Conservation (phyloP, 1,140 invertebrate genomes). For the Rhynchophorus ferrugineus region DNA sequence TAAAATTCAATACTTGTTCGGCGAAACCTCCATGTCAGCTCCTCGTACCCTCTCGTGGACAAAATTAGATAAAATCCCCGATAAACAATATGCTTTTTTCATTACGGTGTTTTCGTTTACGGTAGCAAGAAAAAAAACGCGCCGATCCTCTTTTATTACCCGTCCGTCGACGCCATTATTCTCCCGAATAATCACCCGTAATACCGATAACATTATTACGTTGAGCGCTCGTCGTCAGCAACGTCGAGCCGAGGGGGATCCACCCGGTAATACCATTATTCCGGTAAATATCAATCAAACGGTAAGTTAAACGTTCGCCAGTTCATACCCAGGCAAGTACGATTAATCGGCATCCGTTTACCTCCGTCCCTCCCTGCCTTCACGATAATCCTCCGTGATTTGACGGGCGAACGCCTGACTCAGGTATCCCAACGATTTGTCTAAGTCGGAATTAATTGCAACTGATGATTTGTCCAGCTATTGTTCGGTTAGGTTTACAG, state of each 20-base stretch:
- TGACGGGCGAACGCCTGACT: conserved; percentile 11
- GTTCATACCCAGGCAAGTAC: background rate
- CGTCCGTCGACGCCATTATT: too few relatives aligned
- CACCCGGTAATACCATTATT: conserved; percentile 14
- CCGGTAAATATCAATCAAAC: conserved; percentile 11
- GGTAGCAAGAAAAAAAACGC: too few relatives aligned
- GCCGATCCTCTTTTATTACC: too few relatives aligned
- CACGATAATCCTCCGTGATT: conserved; percentile 7
- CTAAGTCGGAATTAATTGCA: conserved; percentile 12
- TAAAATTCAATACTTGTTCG: too few relatives aligned
- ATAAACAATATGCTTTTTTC: too few relatives aligned
- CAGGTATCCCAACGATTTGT: conserved; percentile 10
- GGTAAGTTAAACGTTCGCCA: conserved; percentile 7
- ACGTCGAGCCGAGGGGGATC: background rate
- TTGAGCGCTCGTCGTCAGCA: background rate
- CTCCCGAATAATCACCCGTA: too few relatives aligned
- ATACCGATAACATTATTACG: background rate
- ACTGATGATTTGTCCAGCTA: background rate
- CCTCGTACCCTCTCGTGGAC: too few relatives aligned
- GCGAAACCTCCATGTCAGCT: too few relatives aligned
- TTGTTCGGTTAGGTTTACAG: background rate
- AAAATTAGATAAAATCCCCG: too few relatives aligned
- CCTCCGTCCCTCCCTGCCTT: too few relatives aligned
- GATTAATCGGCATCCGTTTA: conserved; percentile 5
- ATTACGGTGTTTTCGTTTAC: too few relatives aligned